phyloP scores from a whole-genome alignment of 2,797 vertebrate genomes.

The Neosalanx taihuensis region DNA sequence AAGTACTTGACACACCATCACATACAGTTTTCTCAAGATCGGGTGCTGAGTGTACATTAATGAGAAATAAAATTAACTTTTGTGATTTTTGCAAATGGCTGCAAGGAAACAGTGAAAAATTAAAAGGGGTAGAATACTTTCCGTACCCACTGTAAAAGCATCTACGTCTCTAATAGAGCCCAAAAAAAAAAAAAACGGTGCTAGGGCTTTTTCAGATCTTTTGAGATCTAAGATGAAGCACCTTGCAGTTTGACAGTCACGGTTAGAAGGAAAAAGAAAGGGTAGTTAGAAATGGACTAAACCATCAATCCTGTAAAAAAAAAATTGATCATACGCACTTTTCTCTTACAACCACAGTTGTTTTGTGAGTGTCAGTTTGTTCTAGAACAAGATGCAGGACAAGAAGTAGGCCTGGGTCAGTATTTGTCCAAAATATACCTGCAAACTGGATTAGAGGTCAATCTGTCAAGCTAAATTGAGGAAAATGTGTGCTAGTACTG shows the following conservation, averaged over 20 bases:
- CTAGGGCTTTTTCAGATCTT: neutral
- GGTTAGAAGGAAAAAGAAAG: slow-evolving; percentile 6
- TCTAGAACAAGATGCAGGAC: slow-evolving; percentile 18
- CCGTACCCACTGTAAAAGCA: too few species aligned
- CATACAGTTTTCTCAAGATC: too few species aligned
- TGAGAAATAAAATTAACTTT: too few species aligned
- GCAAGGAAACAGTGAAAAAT: too few species aligned
- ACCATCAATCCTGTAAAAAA: neutral
- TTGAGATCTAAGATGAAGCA: slow-evolving; percentile 1
- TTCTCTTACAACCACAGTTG: neutral
- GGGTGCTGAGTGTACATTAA: too few species aligned
- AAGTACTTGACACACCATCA: too few species aligned
- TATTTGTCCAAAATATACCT: too few species aligned
- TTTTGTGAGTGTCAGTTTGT: slow-evolving; percentile 35
- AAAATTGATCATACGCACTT: neutral
- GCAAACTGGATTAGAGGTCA: too few species aligned
- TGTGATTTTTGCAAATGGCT: too few species aligned
- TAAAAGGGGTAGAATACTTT: too few species aligned
- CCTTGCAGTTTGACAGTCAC: neutral
- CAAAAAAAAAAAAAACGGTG: neutral
- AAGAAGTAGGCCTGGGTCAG: neutral
- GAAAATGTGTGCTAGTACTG: neutral
- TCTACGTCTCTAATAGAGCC: too few species aligned
- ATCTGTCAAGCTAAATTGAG: too few species aligned
- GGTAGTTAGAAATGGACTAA: neutral